phyloP scores from a whole-genome alignment of 2,797 vertebrate genomes.

The Balearica regulorum region DNA sequence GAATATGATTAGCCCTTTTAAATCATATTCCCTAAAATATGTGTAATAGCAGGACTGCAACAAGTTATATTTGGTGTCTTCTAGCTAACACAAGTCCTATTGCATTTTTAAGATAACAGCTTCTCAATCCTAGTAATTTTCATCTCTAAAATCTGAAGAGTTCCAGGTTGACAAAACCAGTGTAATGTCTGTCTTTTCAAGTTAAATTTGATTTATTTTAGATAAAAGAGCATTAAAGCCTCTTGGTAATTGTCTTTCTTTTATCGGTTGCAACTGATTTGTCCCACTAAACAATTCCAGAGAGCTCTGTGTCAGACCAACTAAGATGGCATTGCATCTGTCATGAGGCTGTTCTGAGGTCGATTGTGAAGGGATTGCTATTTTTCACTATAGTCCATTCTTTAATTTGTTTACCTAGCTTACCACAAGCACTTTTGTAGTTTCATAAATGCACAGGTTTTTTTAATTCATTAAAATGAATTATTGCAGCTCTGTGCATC shows the following conservation, averaged over 20 bases:
- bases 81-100: background rate
- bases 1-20: background rate
- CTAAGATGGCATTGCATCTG: background rate
- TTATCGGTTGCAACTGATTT: background rate
- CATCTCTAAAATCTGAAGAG: background rate
- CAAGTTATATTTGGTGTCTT: background rate
- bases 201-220: conserved; percentile 8
- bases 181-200: background rate
- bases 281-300: background rate
- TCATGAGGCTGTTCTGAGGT: background rate
- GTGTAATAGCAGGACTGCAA: background rate
- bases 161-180: background rate
- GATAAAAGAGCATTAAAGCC: background rate
- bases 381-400: background rate
- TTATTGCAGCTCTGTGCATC: background rate
- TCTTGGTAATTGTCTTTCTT: background rate
- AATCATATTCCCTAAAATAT: background rate
- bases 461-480: background rate
- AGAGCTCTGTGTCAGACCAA: background rate
- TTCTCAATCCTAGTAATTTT: background rate
- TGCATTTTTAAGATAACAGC: background rate
- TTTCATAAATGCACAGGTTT: background rate
- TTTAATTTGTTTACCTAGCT: background rate
- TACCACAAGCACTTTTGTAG: background rate
- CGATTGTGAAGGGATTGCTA: background rate